Evolutionary conservation across 92 coral and sea anemone genomes (phyloP), one percentile per base, ranked within the genome.

Genomic region (Micromussa lordhowensis): DNA sequence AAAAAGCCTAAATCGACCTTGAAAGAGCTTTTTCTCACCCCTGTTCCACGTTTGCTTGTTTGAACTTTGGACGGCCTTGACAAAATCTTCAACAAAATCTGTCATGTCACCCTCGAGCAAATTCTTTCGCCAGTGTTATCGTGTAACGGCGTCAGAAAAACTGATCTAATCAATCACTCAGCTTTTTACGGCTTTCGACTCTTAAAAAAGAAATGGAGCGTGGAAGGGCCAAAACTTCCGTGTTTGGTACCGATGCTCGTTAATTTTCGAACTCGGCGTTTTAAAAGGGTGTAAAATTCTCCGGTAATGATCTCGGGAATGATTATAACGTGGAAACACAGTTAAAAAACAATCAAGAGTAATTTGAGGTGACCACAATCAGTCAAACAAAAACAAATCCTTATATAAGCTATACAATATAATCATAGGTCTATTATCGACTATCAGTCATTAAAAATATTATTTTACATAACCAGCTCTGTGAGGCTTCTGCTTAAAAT

Each of bases 341-440:
- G 48, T 82, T 73, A 82, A 82, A 82, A 82, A 68, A 48, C 86
- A 66, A 82, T 82, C 34, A 82, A 17, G 11, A 68, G 86, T 68
- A 82, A 82, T 77, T 49, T 68, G 17, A 82, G 55, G 44, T 17
- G 77, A 30, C 64, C 77, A 44, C 86, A 68, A 66, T 17, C 28
- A 10, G 12, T 19, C 63, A 69, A 68, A 40, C 44, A 66, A 40
- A 40, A 24, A 68, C 75, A 26, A 19, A 73, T 68, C 64, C 34
- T 68, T 77, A 82, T 44, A 44, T 44, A 32, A 26, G 77, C 6
- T 44, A 82, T 66, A 68, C 22, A 66, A 68, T 82, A 1, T 36
- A n/a, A 63, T 26, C 68, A 79, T 54, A n/a, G 68, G 55, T 61
- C 22, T 15, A 28, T 61, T 22, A 13, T 28, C 71, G 32, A 12